These are phyloP conservation scores for Danaus plexippus DNA, from an alignment of 1,140 invertebrate genomes.

Conservation along the genomic window DNA sequence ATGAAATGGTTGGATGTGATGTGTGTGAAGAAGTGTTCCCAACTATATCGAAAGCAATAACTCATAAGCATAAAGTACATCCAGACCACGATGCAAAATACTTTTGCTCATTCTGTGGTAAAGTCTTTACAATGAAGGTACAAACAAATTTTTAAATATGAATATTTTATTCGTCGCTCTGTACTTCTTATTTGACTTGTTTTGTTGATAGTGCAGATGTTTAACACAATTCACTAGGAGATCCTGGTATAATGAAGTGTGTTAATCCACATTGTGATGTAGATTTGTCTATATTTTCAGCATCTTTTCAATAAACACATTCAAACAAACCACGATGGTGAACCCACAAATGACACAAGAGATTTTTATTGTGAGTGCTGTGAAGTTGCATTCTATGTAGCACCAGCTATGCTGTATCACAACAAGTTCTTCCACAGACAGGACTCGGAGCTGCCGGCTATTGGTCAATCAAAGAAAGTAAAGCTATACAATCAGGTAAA, in stretches of 20 bases:
- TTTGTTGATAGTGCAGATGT: too few species aligned
- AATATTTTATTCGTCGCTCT: not conserved
- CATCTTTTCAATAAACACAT: conserved; percentile 75
- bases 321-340: conserved; percentile 58
- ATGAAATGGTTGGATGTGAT: conserved; percentile 71
- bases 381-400: conserved; percentile 73
- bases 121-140: conserved; percentile 79
- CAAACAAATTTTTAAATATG: conserved; percentile 15
- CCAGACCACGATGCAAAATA: conserved; percentile 75
- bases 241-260: too few species aligned
- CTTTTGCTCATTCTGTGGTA: conserved; percentile 78
- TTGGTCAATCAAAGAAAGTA: conserved; percentile 58
- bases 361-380: conserved; percentile 74
- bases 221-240: too few species aligned
- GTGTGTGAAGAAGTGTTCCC: conserved; percentile 75
- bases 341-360: conserved; percentile 41
- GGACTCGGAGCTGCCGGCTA: conserved; percentile 44
- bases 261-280: too few species aligned
- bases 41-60: conserved; percentile 76
- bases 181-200: too few species aligned
- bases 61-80: conserved; percentile 79
- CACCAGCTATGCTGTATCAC: conserved; percentile 76
- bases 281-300: conserved; percentile 49
- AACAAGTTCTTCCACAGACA: conserved; percentile 76
- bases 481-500: conserved; percentile 48